These are phyloP conservation scores for Pimpla rufipes DNA, from an alignment of 2,888 invertebrate species.

Conservation along the genomic window DNA sequence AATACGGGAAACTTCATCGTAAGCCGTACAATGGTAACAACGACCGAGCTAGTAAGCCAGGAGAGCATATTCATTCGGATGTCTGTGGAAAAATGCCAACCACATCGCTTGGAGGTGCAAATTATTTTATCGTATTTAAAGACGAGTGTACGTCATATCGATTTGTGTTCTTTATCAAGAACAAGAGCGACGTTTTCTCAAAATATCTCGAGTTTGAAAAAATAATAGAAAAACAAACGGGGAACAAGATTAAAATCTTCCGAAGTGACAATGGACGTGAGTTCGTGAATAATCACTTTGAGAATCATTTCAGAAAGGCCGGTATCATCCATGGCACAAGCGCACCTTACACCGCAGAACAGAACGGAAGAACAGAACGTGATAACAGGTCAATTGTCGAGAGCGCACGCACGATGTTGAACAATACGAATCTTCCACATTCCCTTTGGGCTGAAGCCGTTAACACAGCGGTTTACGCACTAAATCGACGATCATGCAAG, in stretches of 20 bases:
- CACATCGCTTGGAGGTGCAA: constrained; percentile 27
- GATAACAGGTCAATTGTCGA: background rate
- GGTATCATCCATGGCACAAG: background rate
- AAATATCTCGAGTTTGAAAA: background rate
- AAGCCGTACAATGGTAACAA: background rate
- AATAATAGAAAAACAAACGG: background rate
- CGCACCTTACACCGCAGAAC: background rate
- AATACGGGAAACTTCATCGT: background rate
- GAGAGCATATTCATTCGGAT: background rate
- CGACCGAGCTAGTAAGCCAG: background rate
- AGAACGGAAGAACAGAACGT: background rate
- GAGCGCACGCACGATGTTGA: background rate
- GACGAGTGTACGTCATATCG: background rate
- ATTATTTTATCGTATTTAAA: background rate
- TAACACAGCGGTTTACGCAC: background rate
- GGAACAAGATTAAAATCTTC: constrained; percentile 15
- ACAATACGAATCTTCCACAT: background rate
- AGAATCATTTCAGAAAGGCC: background rate
- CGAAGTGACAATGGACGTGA: constrained; percentile 18
- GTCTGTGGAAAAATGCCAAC: background rate
- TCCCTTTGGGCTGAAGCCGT: background rate
- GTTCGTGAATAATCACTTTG: background rate
- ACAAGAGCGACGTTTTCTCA: background rate
- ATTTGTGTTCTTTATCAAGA: background rate
- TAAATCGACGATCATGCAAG: constrained; percentile 15